These are phyloP conservation scores for Synanthedon vespiformis DNA, from an alignment of 2,888 invertebrate genomes.

Conservation along the genomic window DNA sequence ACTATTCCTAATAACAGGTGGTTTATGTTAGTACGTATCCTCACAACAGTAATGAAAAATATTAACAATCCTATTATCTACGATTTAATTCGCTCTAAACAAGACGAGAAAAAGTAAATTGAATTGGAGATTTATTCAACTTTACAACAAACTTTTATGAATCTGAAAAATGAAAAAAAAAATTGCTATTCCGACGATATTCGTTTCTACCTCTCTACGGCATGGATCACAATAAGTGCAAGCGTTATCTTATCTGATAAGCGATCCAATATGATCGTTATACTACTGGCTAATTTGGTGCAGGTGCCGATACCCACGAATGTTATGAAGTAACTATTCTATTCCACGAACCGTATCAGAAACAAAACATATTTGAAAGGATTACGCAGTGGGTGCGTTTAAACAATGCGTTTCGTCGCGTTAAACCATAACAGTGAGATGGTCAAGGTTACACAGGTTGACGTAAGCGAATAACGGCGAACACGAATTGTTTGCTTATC, in stretches of 20 bases:
- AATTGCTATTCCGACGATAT: too few relatives aligned
- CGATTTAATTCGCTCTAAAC: too few relatives aligned
- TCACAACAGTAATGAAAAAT: too few relatives aligned
- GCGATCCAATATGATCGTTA: conserved; percentile 57
- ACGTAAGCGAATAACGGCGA: conserved; percentile 34
- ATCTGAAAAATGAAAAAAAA: too few relatives aligned
- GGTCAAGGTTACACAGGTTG: conserved; percentile 47
- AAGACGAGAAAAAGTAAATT: too few relatives aligned
- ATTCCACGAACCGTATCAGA: conserved; percentile 3
- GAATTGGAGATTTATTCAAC: too few relatives aligned
- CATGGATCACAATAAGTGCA: conserved; percentile 38
- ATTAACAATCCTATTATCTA: too few relatives aligned
- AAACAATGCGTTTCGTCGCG: conserved; percentile 14
- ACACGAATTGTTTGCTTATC: conserved; percentile 4
- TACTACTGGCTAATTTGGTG: conserved; percentile 20
- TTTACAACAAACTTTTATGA: too few relatives aligned
- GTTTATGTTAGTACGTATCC: too few relatives aligned
- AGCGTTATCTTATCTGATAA: conserved; percentile 56
- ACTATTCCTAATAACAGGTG: too few relatives aligned
- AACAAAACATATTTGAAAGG: background rate
- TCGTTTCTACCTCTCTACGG: background rate
- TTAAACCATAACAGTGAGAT: conserved; percentile 27
- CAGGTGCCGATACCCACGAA: conserved; percentile 3
- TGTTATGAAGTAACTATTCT: conserved; percentile 4
- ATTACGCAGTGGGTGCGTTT: background rate